A percentile compares a stretch with the other conserved stretches of the same genome.
Evolutionary conservation across 2,888 invertebrate species (phyloP).

Genomic region (Ornithoptera alexandrae): DNA sequence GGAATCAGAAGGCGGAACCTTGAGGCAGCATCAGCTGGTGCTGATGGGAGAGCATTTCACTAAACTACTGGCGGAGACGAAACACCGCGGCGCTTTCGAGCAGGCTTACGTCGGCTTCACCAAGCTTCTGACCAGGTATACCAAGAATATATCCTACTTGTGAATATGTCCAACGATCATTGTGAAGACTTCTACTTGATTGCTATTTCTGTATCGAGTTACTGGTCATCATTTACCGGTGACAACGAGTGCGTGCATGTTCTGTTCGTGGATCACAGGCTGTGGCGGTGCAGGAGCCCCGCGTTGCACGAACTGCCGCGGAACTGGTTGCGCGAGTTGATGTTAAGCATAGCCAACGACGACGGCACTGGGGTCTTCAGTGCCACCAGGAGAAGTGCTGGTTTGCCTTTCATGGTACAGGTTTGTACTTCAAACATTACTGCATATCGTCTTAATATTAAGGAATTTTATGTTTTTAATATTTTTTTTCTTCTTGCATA

Average conservation of each 20-base stretch:
- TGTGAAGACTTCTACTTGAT: too few relatives aligned
- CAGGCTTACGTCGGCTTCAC: constrained; percentile 95
- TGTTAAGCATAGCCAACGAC: constrained; percentile 76
- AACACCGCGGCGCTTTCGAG: constrained; percentile 98
- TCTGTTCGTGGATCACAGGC: constrained; percentile 36
- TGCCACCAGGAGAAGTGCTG: constrained; percentile 94
- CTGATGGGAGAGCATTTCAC: constrained; percentile 85
- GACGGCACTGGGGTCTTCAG: constrained; percentile 39
- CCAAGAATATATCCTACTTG: not conserved
- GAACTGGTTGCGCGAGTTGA: constrained; percentile 82
- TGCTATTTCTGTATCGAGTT: too few relatives aligned
- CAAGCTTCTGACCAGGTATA: constrained; percentile 82
- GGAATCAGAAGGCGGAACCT: constrained; percentile 45
- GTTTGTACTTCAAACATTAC: constrained; percentile 56
- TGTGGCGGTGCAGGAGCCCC: constrained; percentile 69
- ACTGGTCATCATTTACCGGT: too few relatives aligned
- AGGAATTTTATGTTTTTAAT: not conserved
- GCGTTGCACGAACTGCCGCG: constrained; percentile 81
- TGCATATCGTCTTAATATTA: not conserved
- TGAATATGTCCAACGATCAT: too few relatives aligned
- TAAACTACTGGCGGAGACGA: constrained; percentile 84
- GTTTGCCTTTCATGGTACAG: constrained; percentile 95
- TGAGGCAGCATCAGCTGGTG: constrained; percentile 72
- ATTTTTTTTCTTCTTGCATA: not conserved
- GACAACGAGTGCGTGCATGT: too few relatives aligned